Evolutionary conservation across 2,797 vertebrate genomes (phyloP).

Genomic region (Menidia menidia): DNA sequence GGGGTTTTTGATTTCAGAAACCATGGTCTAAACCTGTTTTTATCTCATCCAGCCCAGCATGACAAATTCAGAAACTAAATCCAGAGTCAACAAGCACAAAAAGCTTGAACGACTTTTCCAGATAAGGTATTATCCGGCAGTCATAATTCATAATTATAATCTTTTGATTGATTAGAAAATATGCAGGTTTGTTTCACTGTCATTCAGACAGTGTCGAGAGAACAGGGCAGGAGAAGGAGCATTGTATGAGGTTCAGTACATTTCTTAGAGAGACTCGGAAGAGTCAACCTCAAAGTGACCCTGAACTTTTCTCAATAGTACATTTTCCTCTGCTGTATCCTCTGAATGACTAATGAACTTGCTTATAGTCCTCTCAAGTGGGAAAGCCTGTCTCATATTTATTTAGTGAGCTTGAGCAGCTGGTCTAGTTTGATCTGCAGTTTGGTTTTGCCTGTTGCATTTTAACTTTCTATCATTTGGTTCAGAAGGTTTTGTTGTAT

Average conservation of each 20-base stretch:
- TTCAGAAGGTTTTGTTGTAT: background rate
- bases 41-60: slow-evolving; percentile 39
- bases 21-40: slow-evolving; percentile 26
- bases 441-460: slow-evolving; percentile 9
- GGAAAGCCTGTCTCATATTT: slow-evolving; percentile 16
- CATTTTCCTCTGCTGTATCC: slow-evolving; percentile 35
- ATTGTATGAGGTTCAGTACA: slow-evolving; percentile 12
- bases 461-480: slow-evolving; percentile 16
- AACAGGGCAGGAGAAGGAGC: slow-evolving; percentile 39
- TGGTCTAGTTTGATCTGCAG: slow-evolving; percentile 18
- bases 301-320: slow-evolving; percentile 43
- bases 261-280: slow-evolving; percentile 27
- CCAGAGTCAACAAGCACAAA: slow-evolving; percentile 41
- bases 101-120: slow-evolving; percentile 20
- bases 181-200: slow-evolving; percentile 31
- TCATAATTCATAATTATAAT: slow-evolving; percentile 35
- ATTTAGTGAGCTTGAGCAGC: slow-evolving; percentile 31
- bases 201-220: slow-evolving; percentile 36
- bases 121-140: slow-evolving; percentile 35
- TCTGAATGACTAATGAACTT: slow-evolving; percentile 51
- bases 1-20: slow-evolving; percentile 32
- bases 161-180: slow-evolving; percentile 2
- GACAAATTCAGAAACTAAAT: slow-evolving; percentile 43
- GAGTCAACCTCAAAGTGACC: slow-evolving; percentile 39
- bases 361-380: slow-evolving; percentile 17